phyloP scores from a whole-genome alignment of 2,797 vertebrate genomes.

The Schizothorax lantsangensis region DNA sequence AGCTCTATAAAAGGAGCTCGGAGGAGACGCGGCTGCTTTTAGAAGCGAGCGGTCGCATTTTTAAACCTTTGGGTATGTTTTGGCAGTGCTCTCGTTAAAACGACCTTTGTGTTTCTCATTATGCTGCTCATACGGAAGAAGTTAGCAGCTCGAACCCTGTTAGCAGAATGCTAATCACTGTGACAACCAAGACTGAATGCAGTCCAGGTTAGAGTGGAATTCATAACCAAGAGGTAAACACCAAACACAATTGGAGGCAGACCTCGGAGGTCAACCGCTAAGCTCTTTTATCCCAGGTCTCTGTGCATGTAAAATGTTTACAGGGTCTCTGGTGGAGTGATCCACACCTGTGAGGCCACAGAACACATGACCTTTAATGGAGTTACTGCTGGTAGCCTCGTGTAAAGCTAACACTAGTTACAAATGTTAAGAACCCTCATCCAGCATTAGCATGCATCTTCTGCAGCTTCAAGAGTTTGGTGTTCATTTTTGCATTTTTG shows the following conservation, averaged over 20 bases:
- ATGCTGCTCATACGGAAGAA: conserved; percentile 68
- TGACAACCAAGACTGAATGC: conserved; percentile 40
- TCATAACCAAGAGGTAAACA: conserved; percentile 22
- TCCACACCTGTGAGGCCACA: conserved; percentile 66
- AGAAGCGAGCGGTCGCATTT: conserved; percentile 63
- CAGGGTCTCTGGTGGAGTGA: conserved; percentile 46
- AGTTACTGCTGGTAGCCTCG: conserved; percentile 72
- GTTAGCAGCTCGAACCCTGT: conserved; percentile 67
- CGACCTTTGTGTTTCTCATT: conserved; percentile 73
- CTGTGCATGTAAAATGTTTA: conserved; percentile 18
- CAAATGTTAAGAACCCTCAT: conserved; percentile 44
- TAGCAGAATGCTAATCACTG: conserved; percentile 70
- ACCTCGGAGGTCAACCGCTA: conserved; percentile 14
- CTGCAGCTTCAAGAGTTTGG: neutral
- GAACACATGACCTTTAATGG: conserved; percentile 66
- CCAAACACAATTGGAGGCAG: conserved; percentile 29
- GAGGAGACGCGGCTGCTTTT: conserved; percentile 39
- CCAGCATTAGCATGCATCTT: neutral
- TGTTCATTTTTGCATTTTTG: neutral
- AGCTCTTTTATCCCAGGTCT: conserved; percentile 14
- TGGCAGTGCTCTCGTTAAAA: conserved; percentile 64
- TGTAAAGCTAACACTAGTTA: neutral
- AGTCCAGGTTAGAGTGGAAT: conserved; percentile 25
- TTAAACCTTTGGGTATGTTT: conserved; percentile 67
- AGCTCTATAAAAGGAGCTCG: conserved; percentile 59